phyloP scores from a whole-genome alignment of 2,797 vertebrate genomes.

The Pitangus sulphuratus region DNA sequence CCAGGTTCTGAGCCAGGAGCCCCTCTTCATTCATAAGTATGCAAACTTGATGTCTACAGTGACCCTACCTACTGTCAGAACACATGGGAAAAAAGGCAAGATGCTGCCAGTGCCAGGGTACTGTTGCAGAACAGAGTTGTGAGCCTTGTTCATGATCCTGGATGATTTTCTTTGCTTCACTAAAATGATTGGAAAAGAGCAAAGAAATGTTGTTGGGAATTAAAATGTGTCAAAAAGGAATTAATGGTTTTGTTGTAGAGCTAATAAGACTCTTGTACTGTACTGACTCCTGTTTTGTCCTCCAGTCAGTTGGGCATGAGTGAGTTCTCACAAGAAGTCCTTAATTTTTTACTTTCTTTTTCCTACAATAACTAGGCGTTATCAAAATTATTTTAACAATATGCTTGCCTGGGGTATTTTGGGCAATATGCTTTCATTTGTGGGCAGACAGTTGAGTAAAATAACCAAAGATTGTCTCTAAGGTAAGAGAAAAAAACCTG shows the following conservation, averaged over 20 bases:
- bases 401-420: not conserved
- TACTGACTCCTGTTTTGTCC: not conserved
- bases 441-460: not conserved
- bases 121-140: not conserved
- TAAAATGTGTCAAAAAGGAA: not conserved
- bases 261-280: not conserved
- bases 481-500: not conserved
- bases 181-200: not conserved
- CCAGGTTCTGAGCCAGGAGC: not conserved
- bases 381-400: slow-evolving; percentile 2
- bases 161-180: not conserved
- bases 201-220: not conserved
- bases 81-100: not conserved
- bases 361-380: not conserved
- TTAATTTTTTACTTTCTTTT: not conserved
- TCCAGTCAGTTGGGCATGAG: not conserved
- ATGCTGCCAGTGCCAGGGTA: not conserved
- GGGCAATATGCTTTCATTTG: not conserved
- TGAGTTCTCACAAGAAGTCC: not conserved
- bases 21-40: not conserved
- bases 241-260: not conserved
- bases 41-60: not conserved
- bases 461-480: slow-evolving; percentile 1
- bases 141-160: not conserved
- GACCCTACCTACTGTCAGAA: not conserved